phyloP scores from a whole-genome alignment of 2,888 invertebrate species.

The Sericinus montela region DNA sequence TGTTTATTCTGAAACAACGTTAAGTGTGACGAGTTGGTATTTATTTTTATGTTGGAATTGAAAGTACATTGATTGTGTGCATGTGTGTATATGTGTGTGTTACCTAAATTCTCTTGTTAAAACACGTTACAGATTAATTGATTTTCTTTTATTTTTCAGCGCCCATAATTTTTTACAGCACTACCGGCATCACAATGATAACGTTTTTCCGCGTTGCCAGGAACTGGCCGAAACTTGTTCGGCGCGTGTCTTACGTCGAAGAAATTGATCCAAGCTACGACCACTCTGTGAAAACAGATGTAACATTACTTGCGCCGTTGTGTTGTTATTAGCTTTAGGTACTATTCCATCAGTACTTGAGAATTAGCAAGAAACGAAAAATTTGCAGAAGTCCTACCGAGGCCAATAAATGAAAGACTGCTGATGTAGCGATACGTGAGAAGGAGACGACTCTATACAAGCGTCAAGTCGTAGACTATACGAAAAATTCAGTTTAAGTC shows the following conservation, averaged over 20 bases:
- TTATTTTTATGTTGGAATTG: too few species aligned
- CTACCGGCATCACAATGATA: slow-evolving; percentile 51
- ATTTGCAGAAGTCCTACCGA: too few species aligned
- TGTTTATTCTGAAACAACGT: slow-evolving; percentile 34
- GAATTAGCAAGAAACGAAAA: too few species aligned
- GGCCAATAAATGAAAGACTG: too few species aligned
- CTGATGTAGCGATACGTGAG: too few species aligned
- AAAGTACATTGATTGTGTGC: too few species aligned
- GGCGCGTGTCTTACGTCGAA: slow-evolving; percentile 46
- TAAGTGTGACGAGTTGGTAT: slow-evolving; percentile 47
- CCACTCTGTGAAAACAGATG: slow-evolving; percentile 41
- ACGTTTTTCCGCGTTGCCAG: slow-evolving; percentile 53
- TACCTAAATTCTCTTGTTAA: too few species aligned
- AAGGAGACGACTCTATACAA: too few species aligned
- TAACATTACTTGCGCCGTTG: slow-evolving; percentile 52
- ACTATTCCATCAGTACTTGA: slow-evolving; percentile 24
- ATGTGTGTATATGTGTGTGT: too few species aligned
- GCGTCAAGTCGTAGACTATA: too few species aligned
- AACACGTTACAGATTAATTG: too few species aligned
- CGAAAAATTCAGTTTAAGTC: too few species aligned
- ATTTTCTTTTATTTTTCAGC: slow-evolving; percentile 35
- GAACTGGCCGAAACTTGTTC: slow-evolving; percentile 51
- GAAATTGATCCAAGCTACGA: slow-evolving; percentile 54
- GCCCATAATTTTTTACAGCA: slow-evolving; percentile 55
- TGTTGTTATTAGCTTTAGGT: slow-evolving; percentile 50